Percentiles rank a stretch among this genome's conserved stretches.
Evolutionary conservation across 1,140 invertebrate species (phyloP).

Genomic region (Harlomillsia oculata): DNA sequence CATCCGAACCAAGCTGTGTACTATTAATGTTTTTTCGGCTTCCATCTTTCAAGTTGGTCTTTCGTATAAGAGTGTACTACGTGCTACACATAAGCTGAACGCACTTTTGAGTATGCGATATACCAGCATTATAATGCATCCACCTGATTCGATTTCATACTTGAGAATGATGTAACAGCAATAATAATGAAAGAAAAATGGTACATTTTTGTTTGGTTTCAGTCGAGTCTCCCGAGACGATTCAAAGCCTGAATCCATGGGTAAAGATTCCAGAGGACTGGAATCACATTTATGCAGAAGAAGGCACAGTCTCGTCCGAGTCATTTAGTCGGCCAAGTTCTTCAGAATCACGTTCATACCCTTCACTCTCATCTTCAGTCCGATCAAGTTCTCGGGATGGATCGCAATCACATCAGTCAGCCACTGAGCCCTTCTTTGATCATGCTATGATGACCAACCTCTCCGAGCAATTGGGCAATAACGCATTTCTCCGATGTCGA

Average conservation of each 20-base stretch:
- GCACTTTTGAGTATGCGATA: too few species aligned
- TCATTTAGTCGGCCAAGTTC: constrained; percentile 4
- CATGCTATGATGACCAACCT: constrained; percentile 65
- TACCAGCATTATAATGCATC: too few species aligned
- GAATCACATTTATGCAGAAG: constrained; percentile 23
- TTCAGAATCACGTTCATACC: constrained; percentile 3
- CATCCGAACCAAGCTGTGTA: too few species aligned
- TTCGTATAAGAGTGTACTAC: too few species aligned
- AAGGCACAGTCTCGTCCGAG: constrained; percentile 20
- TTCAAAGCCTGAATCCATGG: constrained; percentile 35
- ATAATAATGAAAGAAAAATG: too few species aligned
- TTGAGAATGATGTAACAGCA: too few species aligned
- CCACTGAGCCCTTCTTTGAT: constrained; percentile 41
- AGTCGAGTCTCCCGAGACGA: constrained; percentile 33
- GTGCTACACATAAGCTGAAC: too few species aligned
- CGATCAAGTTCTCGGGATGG: background rate
- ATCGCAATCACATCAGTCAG: constrained; percentile 6
- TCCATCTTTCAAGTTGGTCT: too few species aligned
- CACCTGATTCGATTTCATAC: too few species aligned
- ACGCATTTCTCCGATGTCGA: constrained; percentile 71
- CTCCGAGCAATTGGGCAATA: constrained; percentile 69
- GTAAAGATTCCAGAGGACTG: constrained; percentile 34
- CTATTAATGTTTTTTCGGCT: too few species aligned
- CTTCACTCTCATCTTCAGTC: background rate
- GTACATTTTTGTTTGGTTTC: too few species aligned